These are phyloP conservation scores for Mystacornis crossleyi DNA, from an alignment of 2,113 vertebrate species.

Conservation along the genomic window DNA sequence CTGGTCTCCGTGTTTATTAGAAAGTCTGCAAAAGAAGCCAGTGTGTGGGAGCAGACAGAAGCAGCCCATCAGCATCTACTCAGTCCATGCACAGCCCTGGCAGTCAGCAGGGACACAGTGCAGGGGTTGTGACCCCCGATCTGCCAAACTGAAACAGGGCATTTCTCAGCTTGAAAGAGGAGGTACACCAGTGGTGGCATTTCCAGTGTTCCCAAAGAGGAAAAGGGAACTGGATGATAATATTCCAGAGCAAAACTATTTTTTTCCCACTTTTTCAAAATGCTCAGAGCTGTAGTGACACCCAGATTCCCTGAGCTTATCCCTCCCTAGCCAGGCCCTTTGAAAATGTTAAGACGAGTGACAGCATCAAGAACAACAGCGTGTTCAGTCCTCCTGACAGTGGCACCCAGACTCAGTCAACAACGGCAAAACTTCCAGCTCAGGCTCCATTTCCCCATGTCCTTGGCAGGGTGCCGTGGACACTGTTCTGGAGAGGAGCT, in stretches of 20 bases:
- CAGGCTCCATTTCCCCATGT: fast-evolving
- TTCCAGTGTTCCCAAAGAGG: neutral
- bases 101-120: neutral
- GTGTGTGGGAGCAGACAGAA: fast-evolving
- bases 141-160: neutral
- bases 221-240: neutral
- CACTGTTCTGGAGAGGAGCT: neutral
- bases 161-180: neutral
- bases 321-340: neutral
- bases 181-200: neutral
- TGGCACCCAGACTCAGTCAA: neutral
- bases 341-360: neutral
- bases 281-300: neutral
- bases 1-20: neutral
- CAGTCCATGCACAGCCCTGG: fast-evolving
- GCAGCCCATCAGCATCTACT: neutral
- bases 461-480: neutral
- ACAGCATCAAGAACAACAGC: neutral
- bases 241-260: neutral
- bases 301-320: neutral
- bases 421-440: neutral
- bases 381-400: fast-evolving
- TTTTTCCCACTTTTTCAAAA: neutral
- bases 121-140: neutral
- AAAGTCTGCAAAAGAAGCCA: neutral